Conservation (phyloP, 1,140 invertebrate genomes). For the Sitodiplosis mosellana region DNA sequence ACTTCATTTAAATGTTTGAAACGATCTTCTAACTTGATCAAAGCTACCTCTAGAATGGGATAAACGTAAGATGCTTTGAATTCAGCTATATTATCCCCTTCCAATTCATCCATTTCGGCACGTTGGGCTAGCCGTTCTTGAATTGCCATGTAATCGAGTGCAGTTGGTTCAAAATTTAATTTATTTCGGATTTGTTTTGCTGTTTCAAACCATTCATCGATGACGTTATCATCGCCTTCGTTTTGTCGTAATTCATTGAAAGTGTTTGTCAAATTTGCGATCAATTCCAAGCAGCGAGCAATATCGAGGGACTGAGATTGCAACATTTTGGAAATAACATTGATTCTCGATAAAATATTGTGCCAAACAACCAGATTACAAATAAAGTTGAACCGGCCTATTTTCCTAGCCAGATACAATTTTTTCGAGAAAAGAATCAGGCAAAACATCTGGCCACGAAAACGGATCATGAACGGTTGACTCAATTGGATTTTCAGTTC, state of each 20-base stretch:
- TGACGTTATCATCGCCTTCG: background rate
- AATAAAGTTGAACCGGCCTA: background rate
- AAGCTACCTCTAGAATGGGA: background rate
- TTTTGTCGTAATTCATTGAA: background rate
- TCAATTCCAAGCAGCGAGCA: background rate
- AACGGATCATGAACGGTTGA: too few relatives aligned
- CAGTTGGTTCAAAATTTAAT: background rate
- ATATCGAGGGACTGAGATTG: background rate
- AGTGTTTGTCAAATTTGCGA: background rate
- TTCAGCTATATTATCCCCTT: background rate
- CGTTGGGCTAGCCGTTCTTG: background rate
- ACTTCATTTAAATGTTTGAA: background rate
- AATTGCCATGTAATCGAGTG: background rate
- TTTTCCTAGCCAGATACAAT: background rate
- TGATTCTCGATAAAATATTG: background rate
- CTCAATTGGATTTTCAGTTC: too few relatives aligned
- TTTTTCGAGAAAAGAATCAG: too few relatives aligned
- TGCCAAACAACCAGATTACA: background rate
- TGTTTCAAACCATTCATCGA: background rate
- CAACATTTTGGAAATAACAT: background rate
- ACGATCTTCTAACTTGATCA: background rate
- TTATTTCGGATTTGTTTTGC: background rate
- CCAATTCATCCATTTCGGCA: background rate
- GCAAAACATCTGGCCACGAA: too few relatives aligned
- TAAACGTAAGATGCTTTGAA: background rate